Base-by-base conservation (phyloP, 2,888 invertebrate genomes). In the Ecliptopera silaceata region DNA sequence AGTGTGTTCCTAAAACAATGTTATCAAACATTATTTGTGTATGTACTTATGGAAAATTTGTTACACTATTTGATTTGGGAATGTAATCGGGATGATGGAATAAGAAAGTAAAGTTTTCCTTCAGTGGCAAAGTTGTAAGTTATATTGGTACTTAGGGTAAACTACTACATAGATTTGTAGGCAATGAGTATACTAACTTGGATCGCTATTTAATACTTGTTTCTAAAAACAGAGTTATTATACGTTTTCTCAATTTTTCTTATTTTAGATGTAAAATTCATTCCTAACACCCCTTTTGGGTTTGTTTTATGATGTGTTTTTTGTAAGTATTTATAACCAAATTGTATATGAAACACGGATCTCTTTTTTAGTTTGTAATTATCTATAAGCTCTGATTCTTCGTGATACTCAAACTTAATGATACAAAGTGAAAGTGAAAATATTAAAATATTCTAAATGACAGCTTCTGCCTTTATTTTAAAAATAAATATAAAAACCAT, bases 341-440 rank as follows among this genome's bases (percentile, higher is more conserved):
- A 65, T 62, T 65, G 44, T 64, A 56, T 63, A 54, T 56, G 42
- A 51, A 59, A 59, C 45, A 57, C 38, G 58, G 61, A 65, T 65
- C 64, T 67, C 65, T 64, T 66, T 50, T 61, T 62, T 65, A 57
- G 39, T 61, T 52, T 32, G 34, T 61, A 64, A 42, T 52, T 63
- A 58, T 60, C 63, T 59, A 36, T 65, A 66, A 64, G 65, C 41
- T 60, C 56, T 61, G 48, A 52, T 62, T 61, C 62, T 60, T 66
- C 60, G 60, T 64, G 63, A 66, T 64, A 62, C 64, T 59, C 58
- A 59, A 63, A 64, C 55, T 50, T 58, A 57, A 59, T 57, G 49
- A 57, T 61, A 58, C 51, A 61, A 62, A 56, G 44, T 53, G 49
- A 57, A 55, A 53, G 53, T 53, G 65, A 59, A 57, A 63, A 56